Conservation (phyloP, 2,888 invertebrate species). For the Nomada flava region DNA sequence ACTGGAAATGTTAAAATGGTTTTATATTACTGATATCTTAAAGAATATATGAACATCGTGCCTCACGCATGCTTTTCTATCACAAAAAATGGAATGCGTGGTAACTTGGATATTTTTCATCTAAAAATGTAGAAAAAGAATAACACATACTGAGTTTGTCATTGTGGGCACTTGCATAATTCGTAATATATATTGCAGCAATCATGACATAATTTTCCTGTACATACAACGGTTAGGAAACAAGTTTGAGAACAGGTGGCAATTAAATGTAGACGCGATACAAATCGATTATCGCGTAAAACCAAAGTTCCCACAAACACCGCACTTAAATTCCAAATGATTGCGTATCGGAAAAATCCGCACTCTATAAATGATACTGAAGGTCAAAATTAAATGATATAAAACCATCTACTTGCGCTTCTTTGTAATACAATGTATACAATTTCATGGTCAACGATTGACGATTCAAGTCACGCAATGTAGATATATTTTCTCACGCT, state of each 20-base stretch:
- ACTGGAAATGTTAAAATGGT: not conserved
- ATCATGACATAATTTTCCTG: not conserved
- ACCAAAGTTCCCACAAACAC: not conserved
- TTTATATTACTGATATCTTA: not conserved
- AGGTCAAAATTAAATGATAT: not conserved
- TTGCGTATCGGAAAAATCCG: not conserved
- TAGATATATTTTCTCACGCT: not conserved
- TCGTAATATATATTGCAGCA: not conserved
- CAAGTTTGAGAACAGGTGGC: not conserved
- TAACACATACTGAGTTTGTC: no score
- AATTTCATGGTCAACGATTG: not conserved
- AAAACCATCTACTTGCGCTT: no score
- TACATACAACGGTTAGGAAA: not conserved
- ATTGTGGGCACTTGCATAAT: no score
- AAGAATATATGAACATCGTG: not conserved
- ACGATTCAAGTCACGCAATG: not conserved
- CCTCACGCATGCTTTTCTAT: no score
- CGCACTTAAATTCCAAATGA: not conserved
- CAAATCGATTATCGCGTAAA: slow-evolving; percentile 6
- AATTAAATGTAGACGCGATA: not conserved
- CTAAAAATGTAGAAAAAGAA: not conserved
- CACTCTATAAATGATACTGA: not conserved
- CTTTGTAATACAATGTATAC: no score
- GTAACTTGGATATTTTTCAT: not conserved
- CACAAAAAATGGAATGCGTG: no score